Evolutionary conservation across 1,140 invertebrate species (phyloP).

Genomic region (Zaprionus ornatus): DNA sequence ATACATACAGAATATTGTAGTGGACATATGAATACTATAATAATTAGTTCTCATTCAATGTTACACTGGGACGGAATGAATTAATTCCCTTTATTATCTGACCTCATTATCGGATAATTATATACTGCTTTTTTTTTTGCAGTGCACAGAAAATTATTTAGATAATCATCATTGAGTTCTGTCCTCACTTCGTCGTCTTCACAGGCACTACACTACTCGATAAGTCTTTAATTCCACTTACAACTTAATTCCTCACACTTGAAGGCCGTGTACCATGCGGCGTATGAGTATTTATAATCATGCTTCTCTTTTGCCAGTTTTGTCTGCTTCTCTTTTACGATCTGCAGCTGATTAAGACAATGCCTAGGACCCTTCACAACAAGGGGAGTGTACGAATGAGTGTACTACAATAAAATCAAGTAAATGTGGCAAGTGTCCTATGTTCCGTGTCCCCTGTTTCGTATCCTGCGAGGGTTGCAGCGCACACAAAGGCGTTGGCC

Average conservation of each 20-base stretch:
- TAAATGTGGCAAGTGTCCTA: constrained; percentile 23
- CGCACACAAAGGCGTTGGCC: constrained; percentile 10
- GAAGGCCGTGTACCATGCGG: constrained; percentile 14
- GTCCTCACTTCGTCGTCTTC: background rate
- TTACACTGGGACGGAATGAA: too few relatives aligned
- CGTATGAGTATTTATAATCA: constrained; percentile 46
- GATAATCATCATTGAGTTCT: constrained; percentile 19
- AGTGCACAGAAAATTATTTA: constrained; percentile 25
- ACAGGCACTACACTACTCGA: constrained; percentile 3
- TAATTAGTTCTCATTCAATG: too few relatives aligned
- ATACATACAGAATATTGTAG: too few relatives aligned
- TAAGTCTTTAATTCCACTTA: constrained; percentile 43
- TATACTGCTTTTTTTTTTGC: background rate
- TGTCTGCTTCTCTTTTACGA: constrained; percentile 8
- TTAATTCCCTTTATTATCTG: background rate
- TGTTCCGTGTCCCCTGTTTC: background rate
- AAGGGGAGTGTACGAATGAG: background rate
- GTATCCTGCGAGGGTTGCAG: background rate
- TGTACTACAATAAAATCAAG: constrained; percentile 12
- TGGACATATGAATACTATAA: too few relatives aligned
- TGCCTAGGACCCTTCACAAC: constrained; percentile 7
- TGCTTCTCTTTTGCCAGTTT: background rate
- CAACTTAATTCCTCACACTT: constrained; percentile 37
- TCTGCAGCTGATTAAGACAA: constrained; percentile 44
- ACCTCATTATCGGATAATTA: background rate